phyloP scores from a whole-genome alignment of 2,888 invertebrate genomes.

The Coleophora flavipennella region DNA sequence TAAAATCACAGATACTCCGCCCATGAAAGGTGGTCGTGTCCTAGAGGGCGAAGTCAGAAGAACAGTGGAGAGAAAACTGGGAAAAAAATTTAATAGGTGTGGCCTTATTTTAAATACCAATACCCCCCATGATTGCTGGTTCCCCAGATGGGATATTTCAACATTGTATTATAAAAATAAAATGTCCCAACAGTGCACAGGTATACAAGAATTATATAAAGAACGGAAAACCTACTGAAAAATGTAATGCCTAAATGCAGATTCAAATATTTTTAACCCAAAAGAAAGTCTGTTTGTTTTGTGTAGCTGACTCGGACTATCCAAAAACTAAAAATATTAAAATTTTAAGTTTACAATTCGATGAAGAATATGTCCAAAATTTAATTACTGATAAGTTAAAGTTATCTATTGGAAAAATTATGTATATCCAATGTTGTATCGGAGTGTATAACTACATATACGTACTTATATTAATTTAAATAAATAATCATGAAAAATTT shows the following conservation, averaged over 20 bases:
- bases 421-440: conserved; percentile 13
- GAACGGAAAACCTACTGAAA: conserved; percentile 13
- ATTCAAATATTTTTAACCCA: conserved; percentile 17
- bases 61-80: conserved; percentile 12
- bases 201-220: conserved; percentile 14
- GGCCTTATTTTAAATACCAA: conserved; percentile 14
- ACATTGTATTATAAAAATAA: conserved; percentile 15
- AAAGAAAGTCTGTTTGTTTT: conserved; percentile 12
- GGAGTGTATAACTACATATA: conserved; percentile 11
- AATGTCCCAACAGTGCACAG: conserved; percentile 15
- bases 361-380: conserved; percentile 8
- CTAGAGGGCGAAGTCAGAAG: too few relatives aligned
- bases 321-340: conserved; percentile 10
- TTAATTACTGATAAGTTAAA: conserved; percentile 2
- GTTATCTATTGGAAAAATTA: conserved; percentile 13
- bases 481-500: too few relatives aligned
- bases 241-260: conserved; percentile 17
- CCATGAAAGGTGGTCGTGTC: conserved; percentile 13
- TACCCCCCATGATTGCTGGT: conserved; percentile 22
- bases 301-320: conserved; percentile 15
- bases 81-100: conserved; percentile 17
- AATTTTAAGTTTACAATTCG: conserved; percentile 5
- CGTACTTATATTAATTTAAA: too few relatives aligned
- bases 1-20: conserved; percentile 6
- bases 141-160: conserved; percentile 22